Conservation (phyloP, 2,888 invertebrate species). For the Lycophotia porphyrea region DNA sequence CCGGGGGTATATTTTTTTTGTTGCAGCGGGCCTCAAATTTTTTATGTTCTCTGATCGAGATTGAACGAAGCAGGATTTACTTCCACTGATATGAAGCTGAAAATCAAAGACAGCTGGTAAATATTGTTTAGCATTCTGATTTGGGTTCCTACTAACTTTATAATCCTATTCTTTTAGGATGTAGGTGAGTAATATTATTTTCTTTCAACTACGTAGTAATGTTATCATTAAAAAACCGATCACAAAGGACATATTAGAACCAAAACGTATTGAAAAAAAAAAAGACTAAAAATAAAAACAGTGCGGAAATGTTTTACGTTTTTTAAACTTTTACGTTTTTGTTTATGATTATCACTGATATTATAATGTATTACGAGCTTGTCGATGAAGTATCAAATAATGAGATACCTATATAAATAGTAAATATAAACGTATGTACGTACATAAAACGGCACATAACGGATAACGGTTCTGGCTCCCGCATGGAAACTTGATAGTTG, state of each 20-base stretch:
- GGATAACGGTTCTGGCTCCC: too few relatives aligned
- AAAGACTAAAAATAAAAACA: too few relatives aligned
- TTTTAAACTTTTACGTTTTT: too few relatives aligned
- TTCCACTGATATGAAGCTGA: constrained; percentile 28
- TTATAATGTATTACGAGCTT: background rate
- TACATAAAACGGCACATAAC: background rate
- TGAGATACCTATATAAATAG: background rate
- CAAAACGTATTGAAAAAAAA: too few relatives aligned
- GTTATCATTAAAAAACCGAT: too few relatives aligned
- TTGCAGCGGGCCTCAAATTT: constrained; percentile 62
- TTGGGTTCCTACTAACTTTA: background rate
- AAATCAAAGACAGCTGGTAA: constrained; percentile 24
- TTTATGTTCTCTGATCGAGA: background rate
- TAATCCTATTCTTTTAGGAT: background rate
- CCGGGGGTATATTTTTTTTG: constrained; percentile 59
- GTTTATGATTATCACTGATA: background rate
- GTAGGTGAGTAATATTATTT: too few relatives aligned
- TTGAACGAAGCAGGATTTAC: background rate
- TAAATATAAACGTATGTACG: background rate
- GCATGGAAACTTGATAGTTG: too few relatives aligned
- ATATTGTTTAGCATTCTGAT: background rate
- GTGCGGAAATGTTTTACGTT: too few relatives aligned
- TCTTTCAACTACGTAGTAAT: too few relatives aligned
- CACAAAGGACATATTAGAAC: too few relatives aligned
- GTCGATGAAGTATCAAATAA: background rate